phyloP scores from a whole-genome alignment of 2,888 invertebrate genomes.

The Belgica antarctica region DNA sequence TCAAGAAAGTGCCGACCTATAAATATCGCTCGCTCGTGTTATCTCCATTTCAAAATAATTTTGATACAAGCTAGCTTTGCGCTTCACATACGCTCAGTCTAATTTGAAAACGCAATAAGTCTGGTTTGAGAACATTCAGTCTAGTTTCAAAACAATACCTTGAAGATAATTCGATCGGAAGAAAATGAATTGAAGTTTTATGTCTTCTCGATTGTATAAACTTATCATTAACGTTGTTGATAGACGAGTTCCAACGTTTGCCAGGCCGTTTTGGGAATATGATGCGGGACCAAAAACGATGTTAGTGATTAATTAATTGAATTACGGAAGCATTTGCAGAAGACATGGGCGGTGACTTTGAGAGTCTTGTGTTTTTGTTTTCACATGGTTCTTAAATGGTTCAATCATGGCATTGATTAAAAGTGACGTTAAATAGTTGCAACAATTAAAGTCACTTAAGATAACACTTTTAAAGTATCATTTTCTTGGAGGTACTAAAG shows the following conservation, averaged over 20 bases:
- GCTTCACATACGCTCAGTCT: not conserved
- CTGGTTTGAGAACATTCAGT: not conserved
- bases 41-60: not conserved
- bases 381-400: too few species aligned
- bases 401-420: too few species aligned
- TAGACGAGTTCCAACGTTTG: constrained; percentile 35
- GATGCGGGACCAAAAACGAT: constrained; percentile 41
- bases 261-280: constrained; percentile 39
- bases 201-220: constrained; percentile 34
- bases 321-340: too few species aligned
- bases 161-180: not conserved
- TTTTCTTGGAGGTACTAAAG: too few species aligned
- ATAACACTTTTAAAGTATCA: too few species aligned
- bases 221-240: constrained; percentile 29
- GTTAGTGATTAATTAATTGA: constrained; percentile 6
- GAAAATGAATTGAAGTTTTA: not conserved
- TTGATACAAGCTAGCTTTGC: too few species aligned
- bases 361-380: too few species aligned
- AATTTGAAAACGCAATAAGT: not conserved
- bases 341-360: too few species aligned
- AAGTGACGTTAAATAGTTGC: too few species aligned
- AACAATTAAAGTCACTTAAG: too few species aligned
- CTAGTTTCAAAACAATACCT: not conserved
- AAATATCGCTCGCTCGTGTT: not conserved
- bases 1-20: not conserved